Percentiles rank a stretch among this genome's conserved stretches.
Conservation (phyloP, 2,113 vertebrate genomes). For the Oplegnathus fasciatus region DNA sequence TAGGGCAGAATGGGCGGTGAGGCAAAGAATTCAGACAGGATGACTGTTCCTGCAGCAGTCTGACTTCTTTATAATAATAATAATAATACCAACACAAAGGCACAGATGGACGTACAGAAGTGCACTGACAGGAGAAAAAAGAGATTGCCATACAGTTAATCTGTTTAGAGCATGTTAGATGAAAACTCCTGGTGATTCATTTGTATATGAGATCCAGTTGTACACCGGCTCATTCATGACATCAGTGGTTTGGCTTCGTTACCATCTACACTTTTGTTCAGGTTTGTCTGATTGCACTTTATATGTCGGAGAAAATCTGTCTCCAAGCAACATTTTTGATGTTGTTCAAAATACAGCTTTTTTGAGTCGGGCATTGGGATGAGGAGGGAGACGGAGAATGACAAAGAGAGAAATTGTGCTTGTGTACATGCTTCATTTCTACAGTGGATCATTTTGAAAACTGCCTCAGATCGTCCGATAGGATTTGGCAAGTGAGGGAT, state of each 20-base stretch:
- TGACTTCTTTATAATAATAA: background rate
- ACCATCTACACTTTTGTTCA: conserved; percentile 52
- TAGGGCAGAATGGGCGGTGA: background rate
- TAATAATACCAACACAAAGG: background rate
- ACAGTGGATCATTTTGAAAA: background rate
- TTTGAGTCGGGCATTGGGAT: background rate
- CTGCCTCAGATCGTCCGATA: conserved; percentile 53
- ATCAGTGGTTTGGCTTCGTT: conserved; percentile 65
- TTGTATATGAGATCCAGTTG: conserved; percentile 62
- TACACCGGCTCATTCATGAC: conserved; percentile 61
- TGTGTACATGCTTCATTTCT: conserved; percentile 36
- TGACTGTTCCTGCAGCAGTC: conserved; percentile 10
- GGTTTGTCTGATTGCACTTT: conserved; percentile 58
- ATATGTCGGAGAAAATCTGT: conserved; percentile 54
- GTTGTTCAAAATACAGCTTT: conserved; percentile 70
- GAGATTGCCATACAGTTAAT: background rate
- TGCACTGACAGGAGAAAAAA: background rate
- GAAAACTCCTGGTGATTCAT: conserved; percentile 50
- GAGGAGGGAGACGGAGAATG: background rate
- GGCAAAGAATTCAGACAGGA: conserved; percentile 10
- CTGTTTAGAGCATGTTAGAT: conserved; percentile 21
- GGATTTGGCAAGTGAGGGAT: conserved; percentile 42
- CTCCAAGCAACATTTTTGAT: conserved; percentile 67
- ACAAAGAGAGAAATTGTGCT: background rate
- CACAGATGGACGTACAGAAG: background rate